Evolutionary conservation across 1,140 invertebrate genomes (phyloP).

Genomic region (Lasaia peninsularis): DNA sequence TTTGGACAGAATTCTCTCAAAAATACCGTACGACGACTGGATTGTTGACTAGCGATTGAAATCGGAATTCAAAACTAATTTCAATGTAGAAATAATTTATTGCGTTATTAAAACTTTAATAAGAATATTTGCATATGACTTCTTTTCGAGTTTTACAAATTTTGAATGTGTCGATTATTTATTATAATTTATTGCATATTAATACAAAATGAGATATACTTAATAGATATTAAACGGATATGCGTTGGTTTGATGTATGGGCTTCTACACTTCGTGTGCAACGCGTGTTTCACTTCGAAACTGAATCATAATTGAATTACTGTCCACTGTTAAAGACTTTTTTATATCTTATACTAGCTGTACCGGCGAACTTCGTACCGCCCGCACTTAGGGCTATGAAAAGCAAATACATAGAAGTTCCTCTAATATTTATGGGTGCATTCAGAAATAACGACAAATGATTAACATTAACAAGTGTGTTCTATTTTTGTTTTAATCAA

Average conservation of each 20-base stretch:
- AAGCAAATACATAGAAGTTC: no score
- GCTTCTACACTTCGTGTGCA: not conserved
- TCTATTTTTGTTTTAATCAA: no score
- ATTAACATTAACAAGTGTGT: no score
- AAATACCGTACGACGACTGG: conserved; percentile 88
- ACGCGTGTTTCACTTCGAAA: not conserved
- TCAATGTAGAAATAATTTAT: not conserved
- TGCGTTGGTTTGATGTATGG: not conserved
- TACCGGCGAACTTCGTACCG: no score
- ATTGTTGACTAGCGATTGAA: conserved; percentile 48
- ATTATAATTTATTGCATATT: not conserved
- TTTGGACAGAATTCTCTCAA: conserved; percentile 84
- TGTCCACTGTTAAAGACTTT: no score
- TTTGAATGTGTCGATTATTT: not conserved
- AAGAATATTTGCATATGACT: not conserved
- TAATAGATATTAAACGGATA: no score
- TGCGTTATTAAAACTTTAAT: not conserved
- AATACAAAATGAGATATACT: not conserved
- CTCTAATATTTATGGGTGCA: no score
- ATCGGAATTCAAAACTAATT: not conserved
- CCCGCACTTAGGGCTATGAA: no score
- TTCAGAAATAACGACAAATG: no score
- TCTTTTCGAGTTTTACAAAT: not conserved
- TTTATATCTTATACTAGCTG: no score
- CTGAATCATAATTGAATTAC: no score